phyloP scores from a whole-genome alignment of 2,888 invertebrate genomes.

The Perdita meconis region DNA sequence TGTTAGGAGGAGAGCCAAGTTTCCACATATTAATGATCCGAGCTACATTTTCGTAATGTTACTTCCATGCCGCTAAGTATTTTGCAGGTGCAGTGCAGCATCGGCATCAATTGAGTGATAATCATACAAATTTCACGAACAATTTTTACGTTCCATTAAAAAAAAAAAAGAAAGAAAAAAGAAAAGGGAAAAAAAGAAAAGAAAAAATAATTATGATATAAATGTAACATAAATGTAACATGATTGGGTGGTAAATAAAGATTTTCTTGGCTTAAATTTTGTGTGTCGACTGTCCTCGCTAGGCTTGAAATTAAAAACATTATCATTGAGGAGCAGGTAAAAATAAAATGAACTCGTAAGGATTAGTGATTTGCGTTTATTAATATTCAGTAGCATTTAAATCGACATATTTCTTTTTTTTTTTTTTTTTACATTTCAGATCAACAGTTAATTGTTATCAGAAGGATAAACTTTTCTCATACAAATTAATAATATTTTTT shows the following conservation, averaged over 20 bases:
- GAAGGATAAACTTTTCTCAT: slow-evolving; percentile 67
- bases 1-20: slow-evolving; percentile 70
- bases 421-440: slow-evolving; percentile 54
- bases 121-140: slow-evolving; percentile 73
- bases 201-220: slow-evolving; percentile 69
- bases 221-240: slow-evolving; percentile 76
- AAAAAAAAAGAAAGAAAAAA: slow-evolving; percentile 61
- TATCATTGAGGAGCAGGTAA: slow-evolving; percentile 19
- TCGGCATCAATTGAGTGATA: slow-evolving; percentile 78
- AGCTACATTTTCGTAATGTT: slow-evolving; percentile 71
- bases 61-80: slow-evolving; percentile 81
- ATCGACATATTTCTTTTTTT: slow-evolving; percentile 52
- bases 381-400: slow-evolving; percentile 61
- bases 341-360: slow-evolving; percentile 36
- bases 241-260: slow-evolving; percentile 77
- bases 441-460: slow-evolving; percentile 61
- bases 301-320: not conserved
- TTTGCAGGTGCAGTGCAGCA: slow-evolving; percentile 83
- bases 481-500: slow-evolving; percentile 69
- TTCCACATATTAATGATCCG: slow-evolving; percentile 67
- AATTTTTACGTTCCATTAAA: slow-evolving; percentile 74
- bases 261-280: slow-evolving; percentile 68
- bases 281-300: slow-evolving; percentile 1
- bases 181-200: slow-evolving; percentile 61
- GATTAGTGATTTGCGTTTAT: slow-evolving; percentile 58